Conservation (phyloP, 2,797 vertebrate genomes). For the Synanceia verrucosa region DNA sequence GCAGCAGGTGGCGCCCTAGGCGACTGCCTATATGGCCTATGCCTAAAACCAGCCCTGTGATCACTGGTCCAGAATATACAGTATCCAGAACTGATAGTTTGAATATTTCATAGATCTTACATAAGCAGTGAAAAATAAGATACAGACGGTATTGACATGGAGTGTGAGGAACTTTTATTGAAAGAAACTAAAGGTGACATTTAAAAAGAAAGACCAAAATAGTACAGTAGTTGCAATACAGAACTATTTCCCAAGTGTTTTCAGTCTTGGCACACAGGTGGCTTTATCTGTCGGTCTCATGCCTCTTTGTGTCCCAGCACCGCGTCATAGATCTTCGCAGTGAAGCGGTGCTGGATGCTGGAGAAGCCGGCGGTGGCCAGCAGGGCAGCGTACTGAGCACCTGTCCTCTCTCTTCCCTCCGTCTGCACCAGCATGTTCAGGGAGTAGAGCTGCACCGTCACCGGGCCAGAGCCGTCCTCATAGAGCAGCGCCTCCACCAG, state of each 20-base stretch:
- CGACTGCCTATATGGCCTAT: too few relatives aligned
- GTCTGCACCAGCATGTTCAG: conserved; percentile 93
- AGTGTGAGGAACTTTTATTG: background rate
- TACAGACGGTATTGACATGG: background rate
- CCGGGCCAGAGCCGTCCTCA: conserved; percentile 80
- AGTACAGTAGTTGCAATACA: background rate
- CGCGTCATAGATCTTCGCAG: conserved; percentile 86
- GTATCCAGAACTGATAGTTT: background rate
- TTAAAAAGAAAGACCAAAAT: background rate
- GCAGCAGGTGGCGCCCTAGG: too few relatives aligned
- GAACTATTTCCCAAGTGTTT: background rate
- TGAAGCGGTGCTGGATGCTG: conserved; percentile 75
- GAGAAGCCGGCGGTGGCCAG: conserved; percentile 83
- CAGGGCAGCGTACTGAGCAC: conserved; percentile 79
- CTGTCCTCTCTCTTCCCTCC: conserved; percentile 86
- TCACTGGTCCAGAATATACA: background rate
- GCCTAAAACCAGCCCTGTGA: too few relatives aligned
- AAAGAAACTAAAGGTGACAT: background rate
- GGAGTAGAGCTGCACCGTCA: conserved; percentile 87
- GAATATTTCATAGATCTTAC: background rate
- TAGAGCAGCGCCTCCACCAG: conserved; percentile 79
- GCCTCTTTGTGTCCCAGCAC: conserved; percentile 84
- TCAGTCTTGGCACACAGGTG: background rate
- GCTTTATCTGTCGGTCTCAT: background rate
- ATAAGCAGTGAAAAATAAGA: background rate